Percentiles rank a stretch among this genome's conserved stretches.
These are phyloP conservation scores for Podargus strigoides DNA, from an alignment of 2,797 vertebrate species.

Conservation along the genomic window DNA sequence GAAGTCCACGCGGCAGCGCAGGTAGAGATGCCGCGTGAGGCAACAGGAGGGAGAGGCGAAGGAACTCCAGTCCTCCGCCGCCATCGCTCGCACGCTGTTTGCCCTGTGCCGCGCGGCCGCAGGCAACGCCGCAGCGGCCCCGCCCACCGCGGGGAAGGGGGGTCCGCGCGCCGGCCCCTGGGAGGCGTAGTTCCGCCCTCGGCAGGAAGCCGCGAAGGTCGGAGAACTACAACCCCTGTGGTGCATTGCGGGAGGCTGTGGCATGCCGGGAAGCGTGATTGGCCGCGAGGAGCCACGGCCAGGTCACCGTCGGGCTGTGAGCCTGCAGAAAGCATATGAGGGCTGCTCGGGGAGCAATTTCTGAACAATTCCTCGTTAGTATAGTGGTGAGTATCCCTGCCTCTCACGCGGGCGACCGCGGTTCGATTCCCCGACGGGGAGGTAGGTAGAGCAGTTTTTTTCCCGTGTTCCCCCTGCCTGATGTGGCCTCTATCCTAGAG, in stretches of 20 bases:
- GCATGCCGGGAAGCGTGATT: rapidly evolving
- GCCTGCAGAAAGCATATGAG: too few species aligned
- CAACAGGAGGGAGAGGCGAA: conserved; percentile 77
- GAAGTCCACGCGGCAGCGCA: conserved; percentile 83
- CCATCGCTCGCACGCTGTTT: conserved; percentile 34
- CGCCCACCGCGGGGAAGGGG: neutral
- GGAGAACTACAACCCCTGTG: neutral
- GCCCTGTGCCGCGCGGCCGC: neutral
- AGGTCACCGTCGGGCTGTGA: rapidly evolving
- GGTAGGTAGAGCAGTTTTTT: neutral
- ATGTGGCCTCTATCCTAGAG: rapidly evolving
- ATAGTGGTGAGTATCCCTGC: conserved; percentile 61
- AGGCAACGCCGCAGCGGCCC: neutral
- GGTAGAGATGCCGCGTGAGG: conserved; percentile 82
- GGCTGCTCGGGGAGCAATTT: too few species aligned
- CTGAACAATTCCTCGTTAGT: conserved; percentile 39
- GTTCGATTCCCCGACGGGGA: conserved; percentile 66
- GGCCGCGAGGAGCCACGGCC: too few species aligned
- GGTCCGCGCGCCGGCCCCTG: neutral
- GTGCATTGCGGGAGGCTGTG: neutral
- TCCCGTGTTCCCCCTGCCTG: too few species aligned
- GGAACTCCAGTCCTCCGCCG: conserved; percentile 78
- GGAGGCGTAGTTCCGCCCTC: conserved; percentile 34
- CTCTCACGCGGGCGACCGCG: conserved; percentile 42
- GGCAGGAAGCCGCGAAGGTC: rapidly evolving